These are phyloP conservation scores for Sigmodon hispidus DNA, from an alignment of 2,113 vertebrate species.

Conservation along the genomic window DNA sequence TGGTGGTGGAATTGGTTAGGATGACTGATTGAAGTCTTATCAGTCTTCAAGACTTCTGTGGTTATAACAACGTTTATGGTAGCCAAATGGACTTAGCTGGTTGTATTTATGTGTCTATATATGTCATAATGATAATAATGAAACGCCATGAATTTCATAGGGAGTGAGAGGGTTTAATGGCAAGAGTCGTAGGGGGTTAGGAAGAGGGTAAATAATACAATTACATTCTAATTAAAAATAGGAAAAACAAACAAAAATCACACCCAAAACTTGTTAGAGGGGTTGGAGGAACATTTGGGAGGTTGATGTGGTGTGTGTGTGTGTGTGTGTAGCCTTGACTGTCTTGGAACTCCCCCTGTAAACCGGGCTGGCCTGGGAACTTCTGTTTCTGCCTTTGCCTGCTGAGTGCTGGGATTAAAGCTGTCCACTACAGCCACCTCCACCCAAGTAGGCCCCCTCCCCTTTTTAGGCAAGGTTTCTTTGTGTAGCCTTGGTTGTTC, in stretches of 20 bases:
- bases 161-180: neutral
- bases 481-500: neutral
- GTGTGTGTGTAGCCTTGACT: neutral
- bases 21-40: neutral
- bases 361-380: too few species aligned
- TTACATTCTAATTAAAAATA: neutral
- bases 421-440: too few species aligned
- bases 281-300: neutral
- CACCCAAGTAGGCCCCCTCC: too few species aligned
- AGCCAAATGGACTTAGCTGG: neutral
- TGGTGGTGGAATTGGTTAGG: neutral
- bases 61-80: neutral
- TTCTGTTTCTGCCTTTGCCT: too few species aligned
- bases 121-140: neutral
- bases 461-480: neutral
- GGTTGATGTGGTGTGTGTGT: neutral
- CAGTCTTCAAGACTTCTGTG: neutral
- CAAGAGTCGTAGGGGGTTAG: neutral
- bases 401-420: too few species aligned
- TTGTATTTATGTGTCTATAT: neutral
- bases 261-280: neutral
- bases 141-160: neutral
- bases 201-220: neutral
- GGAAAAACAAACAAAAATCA: neutral
- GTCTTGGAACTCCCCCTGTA: too few species aligned